A percentile compares a stretch with the other conserved stretches of the same genome.
Evolutionary conservation across 2,888 invertebrate genomes (phyloP).

Genomic region (Leptinotarsa tumamoca): DNA sequence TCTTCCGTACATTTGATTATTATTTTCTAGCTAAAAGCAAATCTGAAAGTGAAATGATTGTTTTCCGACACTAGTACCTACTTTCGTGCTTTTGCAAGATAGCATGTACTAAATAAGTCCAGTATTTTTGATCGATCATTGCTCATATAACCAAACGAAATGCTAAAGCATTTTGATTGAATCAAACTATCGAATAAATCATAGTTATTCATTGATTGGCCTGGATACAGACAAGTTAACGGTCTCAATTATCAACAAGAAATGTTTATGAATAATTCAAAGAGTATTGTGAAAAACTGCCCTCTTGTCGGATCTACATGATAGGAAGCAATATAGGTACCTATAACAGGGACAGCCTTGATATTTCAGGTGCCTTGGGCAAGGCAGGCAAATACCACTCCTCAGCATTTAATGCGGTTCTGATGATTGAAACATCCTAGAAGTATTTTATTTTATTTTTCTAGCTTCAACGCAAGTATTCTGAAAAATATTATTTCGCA

Average conservation of each 20-base stretch:
- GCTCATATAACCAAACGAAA: neutral
- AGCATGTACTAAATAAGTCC: neutral
- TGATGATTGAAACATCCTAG: too few relatives aligned
- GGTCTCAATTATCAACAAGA: neutral
- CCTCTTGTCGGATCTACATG: neutral
- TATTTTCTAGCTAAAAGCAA: neutral
- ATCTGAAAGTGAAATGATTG: neutral
- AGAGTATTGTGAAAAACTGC: neutral
- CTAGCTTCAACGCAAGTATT: too few relatives aligned
- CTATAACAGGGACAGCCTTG: neutral
- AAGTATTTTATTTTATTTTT: too few relatives aligned
- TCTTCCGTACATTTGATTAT: too few relatives aligned
- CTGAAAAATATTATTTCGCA: too few relatives aligned
- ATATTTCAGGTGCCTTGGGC: neutral
- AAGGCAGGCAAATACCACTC: neutral
- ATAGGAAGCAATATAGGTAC: neutral
- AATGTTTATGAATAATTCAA: neutral
- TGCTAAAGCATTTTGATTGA: neutral
- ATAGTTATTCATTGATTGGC: conserved; percentile 7
- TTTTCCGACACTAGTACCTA: neutral
- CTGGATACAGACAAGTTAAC: neutral
- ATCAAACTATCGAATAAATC: neutral
- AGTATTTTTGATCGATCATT: conserved; percentile 4
- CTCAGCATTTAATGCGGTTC: too few relatives aligned
- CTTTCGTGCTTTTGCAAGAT: neutral